A percentile compares a stretch with the other conserved stretches of the same genome.
These are phyloP conservation scores for Rhopilema esculentum DNA, from an alignment of 30 jellyfish, hydroid and myxozoan species.

Conservation along the genomic window DNA sequence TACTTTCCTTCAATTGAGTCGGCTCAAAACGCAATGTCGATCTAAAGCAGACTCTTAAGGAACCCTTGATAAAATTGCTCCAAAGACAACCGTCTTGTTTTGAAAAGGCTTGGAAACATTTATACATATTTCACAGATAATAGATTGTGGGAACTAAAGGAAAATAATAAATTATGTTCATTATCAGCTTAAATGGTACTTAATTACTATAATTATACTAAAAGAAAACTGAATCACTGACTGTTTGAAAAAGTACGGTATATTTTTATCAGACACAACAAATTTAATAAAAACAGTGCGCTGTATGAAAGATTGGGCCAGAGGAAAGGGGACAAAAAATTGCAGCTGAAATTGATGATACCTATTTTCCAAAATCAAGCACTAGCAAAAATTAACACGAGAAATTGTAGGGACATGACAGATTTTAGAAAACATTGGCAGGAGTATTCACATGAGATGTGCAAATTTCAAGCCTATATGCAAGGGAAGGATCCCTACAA, in stretches of 20 bases:
- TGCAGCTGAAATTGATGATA: too few species aligned
- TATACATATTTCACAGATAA: too few species aligned
- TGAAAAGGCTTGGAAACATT: not conserved
- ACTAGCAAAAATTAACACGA: too few species aligned
- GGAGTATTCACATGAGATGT: too few species aligned
- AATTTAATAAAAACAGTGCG: not conserved
- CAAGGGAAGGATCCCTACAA: too few species aligned
- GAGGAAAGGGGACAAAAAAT: not conserved
- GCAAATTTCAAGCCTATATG: too few species aligned
- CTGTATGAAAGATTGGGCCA: not conserved
- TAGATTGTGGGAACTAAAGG: not conserved
- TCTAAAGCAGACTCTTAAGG: not conserved
- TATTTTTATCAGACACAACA: not conserved
- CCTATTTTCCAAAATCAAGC: not conserved
- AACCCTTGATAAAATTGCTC: not conserved
- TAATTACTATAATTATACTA: not conserved
- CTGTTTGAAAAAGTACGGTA: too few species aligned
- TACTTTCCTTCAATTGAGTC: not conserved
- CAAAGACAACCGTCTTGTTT: not conserved
- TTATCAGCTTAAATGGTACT: not conserved
- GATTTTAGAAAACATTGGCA: too few species aligned
- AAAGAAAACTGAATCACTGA: not conserved
- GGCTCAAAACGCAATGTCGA: not conserved
- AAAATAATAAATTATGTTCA: not conserved
- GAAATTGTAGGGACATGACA: too few species aligned